Conservation (phyloP, 2,888 invertebrate genomes). For the Seira ritae region DNA sequence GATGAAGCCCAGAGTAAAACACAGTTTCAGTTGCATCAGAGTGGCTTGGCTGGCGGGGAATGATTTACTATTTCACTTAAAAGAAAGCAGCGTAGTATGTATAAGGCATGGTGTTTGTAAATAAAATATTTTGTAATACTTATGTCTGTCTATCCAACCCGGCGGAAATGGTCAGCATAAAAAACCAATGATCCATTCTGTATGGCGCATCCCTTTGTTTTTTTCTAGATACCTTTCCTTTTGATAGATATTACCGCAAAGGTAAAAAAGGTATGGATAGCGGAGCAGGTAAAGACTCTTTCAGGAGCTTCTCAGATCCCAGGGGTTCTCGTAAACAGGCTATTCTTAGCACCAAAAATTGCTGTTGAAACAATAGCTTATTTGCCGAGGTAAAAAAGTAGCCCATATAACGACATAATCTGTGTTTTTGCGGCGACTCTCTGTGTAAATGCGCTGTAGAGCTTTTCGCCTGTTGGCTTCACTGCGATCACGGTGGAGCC, state of each 20-base stretch:
- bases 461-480: neutral
- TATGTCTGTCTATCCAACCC: too few species aligned
- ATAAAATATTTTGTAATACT: too few species aligned
- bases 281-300: slow-evolving; percentile 26
- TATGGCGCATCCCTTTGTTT: slow-evolving; percentile 42
- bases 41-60: too few species aligned
- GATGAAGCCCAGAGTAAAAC: too few species aligned
- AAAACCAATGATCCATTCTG: neutral
- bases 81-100: too few species aligned
- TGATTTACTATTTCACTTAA: slow-evolving; percentile 53
- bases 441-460: neutral
- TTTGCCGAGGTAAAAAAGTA: slow-evolving; percentile 50
- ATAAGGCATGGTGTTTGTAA: too few species aligned
- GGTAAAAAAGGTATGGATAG: slow-evolving; percentile 19
- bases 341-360: slow-evolving; percentile 62
- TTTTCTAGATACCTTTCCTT: slow-evolving; percentile 24
- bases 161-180: slow-evolving; percentile 54
- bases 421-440: slow-evolving; percentile 49
- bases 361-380: slow-evolving; percentile 59
- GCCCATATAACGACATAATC: slow-evolving; percentile 55
- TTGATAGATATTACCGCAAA: neutral
- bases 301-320: slow-evolving; percentile 62
- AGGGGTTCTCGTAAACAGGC: slow-evolving; percentile 65
- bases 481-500: slow-evolving; percentile 54
- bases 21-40: too few species aligned